A percentile compares a stretch with the other conserved stretches of the same genome.
Evolutionary conservation across 2,888 invertebrate genomes (phyloP).

Genomic region (Drosophila mimica): DNA sequence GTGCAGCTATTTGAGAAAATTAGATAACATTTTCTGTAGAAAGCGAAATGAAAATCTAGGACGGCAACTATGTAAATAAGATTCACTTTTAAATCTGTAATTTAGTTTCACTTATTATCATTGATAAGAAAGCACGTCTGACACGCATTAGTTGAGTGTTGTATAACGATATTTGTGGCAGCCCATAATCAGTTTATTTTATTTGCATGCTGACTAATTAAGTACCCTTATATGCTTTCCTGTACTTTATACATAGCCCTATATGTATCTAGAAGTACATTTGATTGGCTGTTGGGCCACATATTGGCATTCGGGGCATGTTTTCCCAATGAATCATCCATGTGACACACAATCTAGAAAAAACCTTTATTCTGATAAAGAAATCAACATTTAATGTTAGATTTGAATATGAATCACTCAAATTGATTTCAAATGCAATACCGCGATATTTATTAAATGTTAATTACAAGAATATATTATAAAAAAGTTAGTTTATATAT

Average conservation of each 20-base stretch:
- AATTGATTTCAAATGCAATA: slow-evolving; percentile 14
- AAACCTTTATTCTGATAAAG: slow-evolving; percentile 15
- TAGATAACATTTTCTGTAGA: neutral
- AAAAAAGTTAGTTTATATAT: neutral
- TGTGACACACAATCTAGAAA: slow-evolving; percentile 44
- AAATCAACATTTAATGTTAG: slow-evolving; percentile 6
- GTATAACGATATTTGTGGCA: slow-evolving; percentile 3
- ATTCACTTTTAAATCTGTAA: slow-evolving; percentile 5
- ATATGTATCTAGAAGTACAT: slow-evolving; percentile 2
- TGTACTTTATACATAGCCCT: neutral
- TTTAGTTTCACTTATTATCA: neutral
- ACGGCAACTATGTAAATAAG: neutral
- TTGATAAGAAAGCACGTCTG: slow-evolving; percentile 16
- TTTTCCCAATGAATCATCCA: slow-evolving; percentile 48
- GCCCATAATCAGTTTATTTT: slow-evolving; percentile 3
- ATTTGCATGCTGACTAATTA: slow-evolving; percentile 27
- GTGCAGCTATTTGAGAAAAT: slow-evolving; percentile 18
- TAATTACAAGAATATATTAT: slow-evolving; percentile 1
- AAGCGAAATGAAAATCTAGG: slow-evolving; percentile 1
- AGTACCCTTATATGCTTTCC: slow-evolving; percentile 2
- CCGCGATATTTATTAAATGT: slow-evolving; percentile 3
- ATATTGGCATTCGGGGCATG: slow-evolving; percentile 40
- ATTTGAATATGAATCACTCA: slow-evolving; percentile 40
- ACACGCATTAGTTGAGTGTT: slow-evolving; percentile 13
- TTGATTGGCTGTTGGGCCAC: slow-evolving; percentile 4